Base-by-base conservation (phyloP, 2,113 vertebrate species). In the Neolamprologus tretocephalus region DNA sequence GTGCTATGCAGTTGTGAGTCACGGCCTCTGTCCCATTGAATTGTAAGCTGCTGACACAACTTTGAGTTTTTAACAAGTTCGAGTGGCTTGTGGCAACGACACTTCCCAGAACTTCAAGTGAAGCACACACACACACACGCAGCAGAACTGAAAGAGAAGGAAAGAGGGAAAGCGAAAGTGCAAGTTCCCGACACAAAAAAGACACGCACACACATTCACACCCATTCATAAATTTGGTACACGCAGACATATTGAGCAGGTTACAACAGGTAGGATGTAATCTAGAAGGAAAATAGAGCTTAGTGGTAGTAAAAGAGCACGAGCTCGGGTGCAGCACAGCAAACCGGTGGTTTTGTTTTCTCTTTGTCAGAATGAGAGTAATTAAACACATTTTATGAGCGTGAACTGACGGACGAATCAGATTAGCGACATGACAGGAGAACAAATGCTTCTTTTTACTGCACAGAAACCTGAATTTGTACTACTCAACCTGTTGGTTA, bases 131-230 rank as follows among this genome's bases (percentile, higher is more conserved):
- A 47, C 45, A 47, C 16, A 49, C 3, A 5, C 19, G 4, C 57
- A 61, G 54, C 35, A 91, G 83, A 89, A 92, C 4, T 49, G 81
- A 85, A 87, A 86, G 54, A 68, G 13, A 58, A 26, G 58, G 35
- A 57, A 33, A 79, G 63, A 88, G 9, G 66, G 47, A 90, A 88
- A 92, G 49, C 10, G 49, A 91, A 91, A 91, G 83, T 85, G 28
- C 75, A 35, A 40, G 40, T 23, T 47, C 11, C 17, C 8, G 12
- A 10, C 6, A 66, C 9, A 37, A 4, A 54, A 17, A 75, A 21
- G 19, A 68, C 40, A 49, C 51, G 31, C 31, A 16, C 21, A 26
- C 40, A 45, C 68, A 45, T 66, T 66, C 68, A 73, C 73, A 49
- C 58, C 26, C 40, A 86, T 82, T 89, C 80, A 87, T n/a, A 68